phyloP scores from a whole-genome alignment of 2,797 vertebrate genomes.

The Oryzias sinensis region DNA sequence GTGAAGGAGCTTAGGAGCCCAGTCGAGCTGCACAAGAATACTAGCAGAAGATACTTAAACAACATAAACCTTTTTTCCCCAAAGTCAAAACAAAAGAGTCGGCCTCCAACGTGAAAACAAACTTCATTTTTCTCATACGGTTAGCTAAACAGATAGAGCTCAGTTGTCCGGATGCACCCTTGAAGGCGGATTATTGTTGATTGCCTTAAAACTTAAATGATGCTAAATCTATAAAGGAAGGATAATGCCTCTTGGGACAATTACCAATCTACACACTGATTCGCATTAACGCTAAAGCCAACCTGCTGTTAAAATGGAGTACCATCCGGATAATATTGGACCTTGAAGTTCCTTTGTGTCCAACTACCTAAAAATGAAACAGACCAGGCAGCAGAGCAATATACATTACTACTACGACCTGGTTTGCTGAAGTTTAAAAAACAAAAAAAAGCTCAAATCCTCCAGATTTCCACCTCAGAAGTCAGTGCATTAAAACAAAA shows the following conservation, averaged over 20 bases:
- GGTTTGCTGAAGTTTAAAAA: no score
- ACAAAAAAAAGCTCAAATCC: no score
- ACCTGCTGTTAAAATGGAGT: no score
- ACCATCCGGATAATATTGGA: no score
- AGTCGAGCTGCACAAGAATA: conserved; percentile 34
- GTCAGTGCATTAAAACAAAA: no score
- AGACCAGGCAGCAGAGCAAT: no score
- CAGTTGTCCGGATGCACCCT: conserved; percentile 23
- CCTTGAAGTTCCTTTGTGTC: no score
- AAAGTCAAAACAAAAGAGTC: neutral
- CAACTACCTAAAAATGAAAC: no score
- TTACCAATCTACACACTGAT: conserved; percentile 11
- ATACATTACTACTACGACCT: no score
- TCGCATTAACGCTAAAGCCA: no score
- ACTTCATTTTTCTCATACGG: conserved; percentile 21
- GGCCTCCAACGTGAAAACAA: conserved; percentile 12
- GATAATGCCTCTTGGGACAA: conserved; percentile 35
- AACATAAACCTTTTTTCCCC: neutral
- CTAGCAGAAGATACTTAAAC: conserved; percentile 17
- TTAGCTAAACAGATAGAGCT: conserved; percentile 35
- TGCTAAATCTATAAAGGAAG: conserved; percentile 27
- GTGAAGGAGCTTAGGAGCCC: conserved; percentile 38
- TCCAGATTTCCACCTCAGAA: no score
- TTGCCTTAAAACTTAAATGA: conserved; percentile 39
- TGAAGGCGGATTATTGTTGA: conserved; percentile 34